These are phyloP conservation scores for Micropterix aruncella DNA, from an alignment of 2,888 invertebrate genomes.

Conservation along the genomic window DNA sequence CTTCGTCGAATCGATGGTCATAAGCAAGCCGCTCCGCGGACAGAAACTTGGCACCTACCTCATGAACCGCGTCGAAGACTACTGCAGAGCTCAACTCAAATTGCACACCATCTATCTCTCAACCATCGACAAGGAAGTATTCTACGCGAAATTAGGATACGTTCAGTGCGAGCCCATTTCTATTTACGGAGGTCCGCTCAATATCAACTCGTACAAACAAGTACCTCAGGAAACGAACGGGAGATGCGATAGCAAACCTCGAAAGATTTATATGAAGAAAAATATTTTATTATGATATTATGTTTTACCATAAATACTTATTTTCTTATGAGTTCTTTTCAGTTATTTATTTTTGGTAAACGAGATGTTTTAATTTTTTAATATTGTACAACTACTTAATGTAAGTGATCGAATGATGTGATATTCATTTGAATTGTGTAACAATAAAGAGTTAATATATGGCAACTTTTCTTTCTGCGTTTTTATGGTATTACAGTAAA, in stretches of 20 bases:
- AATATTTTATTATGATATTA: not conserved
- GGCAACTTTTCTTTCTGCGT: no score
- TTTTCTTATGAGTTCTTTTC: not conserved
- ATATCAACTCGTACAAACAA: not conserved
- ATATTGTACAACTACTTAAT: slow-evolving; percentile 5
- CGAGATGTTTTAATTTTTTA: slow-evolving; percentile 1
- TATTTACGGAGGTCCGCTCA: slow-evolving; percentile 39
- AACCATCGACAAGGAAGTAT: slow-evolving; percentile 60
- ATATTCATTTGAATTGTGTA: not conserved
- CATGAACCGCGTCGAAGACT: slow-evolving; percentile 61
- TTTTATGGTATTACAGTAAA: no score
- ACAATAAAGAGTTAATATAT: no score
- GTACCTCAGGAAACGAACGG: not conserved
- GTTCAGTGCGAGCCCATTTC: slow-evolving; percentile 51
- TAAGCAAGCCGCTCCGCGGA: slow-evolving; percentile 53
- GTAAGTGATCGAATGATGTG: slow-evolving; percentile 1
- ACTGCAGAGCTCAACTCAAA: slow-evolving; percentile 46
- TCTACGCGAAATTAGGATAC: slow-evolving; percentile 64
- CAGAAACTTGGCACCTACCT: slow-evolving; percentile 63
- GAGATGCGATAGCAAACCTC: not conserved
- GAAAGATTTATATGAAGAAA: not conserved
- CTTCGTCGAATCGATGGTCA: slow-evolving; percentile 73
- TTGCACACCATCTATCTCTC: slow-evolving; percentile 52
- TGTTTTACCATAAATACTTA: not conserved
- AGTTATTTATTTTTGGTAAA: not conserved